phyloP scores from a whole-genome alignment of 53 echinoderm and acorn worm species.

The Astropecten irregularis region DNA sequence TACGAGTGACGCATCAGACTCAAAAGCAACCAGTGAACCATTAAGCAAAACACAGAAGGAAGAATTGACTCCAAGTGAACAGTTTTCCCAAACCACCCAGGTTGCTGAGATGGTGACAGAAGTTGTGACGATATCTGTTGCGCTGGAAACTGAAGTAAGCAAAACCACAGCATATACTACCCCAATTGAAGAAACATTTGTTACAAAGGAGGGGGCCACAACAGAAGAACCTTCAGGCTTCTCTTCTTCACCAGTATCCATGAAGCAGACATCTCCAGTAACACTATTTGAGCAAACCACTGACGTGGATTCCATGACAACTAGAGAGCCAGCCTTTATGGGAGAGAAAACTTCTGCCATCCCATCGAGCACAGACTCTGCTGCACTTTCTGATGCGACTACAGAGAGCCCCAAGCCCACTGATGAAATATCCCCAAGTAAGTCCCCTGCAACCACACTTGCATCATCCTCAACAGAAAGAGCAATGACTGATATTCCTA shows the following conservation, averaged over 20 bases:
- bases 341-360: too few relatives aligned
- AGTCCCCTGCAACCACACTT: too few relatives aligned
- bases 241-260: background rate
- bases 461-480: too few relatives aligned
- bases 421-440: too few relatives aligned
- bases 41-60: too few relatives aligned
- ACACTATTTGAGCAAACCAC: background rate
- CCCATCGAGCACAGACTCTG: too few relatives aligned
- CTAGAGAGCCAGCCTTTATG: background rate
- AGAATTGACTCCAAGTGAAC: background rate
- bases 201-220: background rate
- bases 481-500: too few relatives aligned
- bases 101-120: background rate
- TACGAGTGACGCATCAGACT: too few relatives aligned
- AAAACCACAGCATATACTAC: background rate
- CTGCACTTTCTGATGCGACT: too few relatives aligned
- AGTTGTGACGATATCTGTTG: background rate
- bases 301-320: background rate
- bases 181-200: background rate
- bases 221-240: background rate
- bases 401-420: too few relatives aligned
- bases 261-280: background rate
- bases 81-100: background rate
- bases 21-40: too few relatives aligned
- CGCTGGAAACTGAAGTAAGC: background rate